Evolutionary conservation across 2,113 vertebrate genomes (phyloP), one percentile per base, ranked within the genome.

Genomic region (Chamaea fasciata): DNA sequence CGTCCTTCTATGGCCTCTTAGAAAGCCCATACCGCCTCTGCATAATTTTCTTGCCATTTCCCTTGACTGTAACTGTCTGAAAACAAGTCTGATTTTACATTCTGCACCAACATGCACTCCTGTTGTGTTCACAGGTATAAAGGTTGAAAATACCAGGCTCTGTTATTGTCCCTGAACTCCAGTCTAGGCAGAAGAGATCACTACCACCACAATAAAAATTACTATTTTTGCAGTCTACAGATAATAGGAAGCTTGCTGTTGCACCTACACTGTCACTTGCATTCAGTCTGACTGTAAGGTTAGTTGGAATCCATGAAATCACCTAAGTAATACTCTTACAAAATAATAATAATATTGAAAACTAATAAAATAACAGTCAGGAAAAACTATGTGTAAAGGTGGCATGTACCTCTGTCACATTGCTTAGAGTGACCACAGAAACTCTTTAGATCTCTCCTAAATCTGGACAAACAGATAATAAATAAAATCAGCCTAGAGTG

Each of bases 71-170:
- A 28, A 12, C 15, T 57, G 20, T 20, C 67, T 65, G 30, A 73
- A 62, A 67, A 14, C 24, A 74, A 89, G 33, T 37, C 24, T 64
- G 24, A 49, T 62, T 69, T 85, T 59, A 46, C 14, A 82, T 11
- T 42, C 39, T 75, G 19, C 7, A 68, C 13, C 8, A 70, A 22
- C 6, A 24, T 8, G 16, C 2, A 0, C 59, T 60, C 9, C 15
- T 49, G 4, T 26, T 60, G 5, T 22, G 4, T 89, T 85, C 41
- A 64, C 24, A 64, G 21, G 39, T 62, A 60, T 5, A 74, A 77
- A 74, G 19, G 35, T 0, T 33, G 13, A 6, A 71, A 84, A 65
- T 30, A 8, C 9, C 20, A 53, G 0, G 0, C 24, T 20, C 28
- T 19, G 8, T 10, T 87, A 68, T 78, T 62, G 39, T 24, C 30